Evolutionary conservation across 2,113 vertebrate genomes (phyloP).

Genomic region (Rhinoderma darwinii): DNA sequence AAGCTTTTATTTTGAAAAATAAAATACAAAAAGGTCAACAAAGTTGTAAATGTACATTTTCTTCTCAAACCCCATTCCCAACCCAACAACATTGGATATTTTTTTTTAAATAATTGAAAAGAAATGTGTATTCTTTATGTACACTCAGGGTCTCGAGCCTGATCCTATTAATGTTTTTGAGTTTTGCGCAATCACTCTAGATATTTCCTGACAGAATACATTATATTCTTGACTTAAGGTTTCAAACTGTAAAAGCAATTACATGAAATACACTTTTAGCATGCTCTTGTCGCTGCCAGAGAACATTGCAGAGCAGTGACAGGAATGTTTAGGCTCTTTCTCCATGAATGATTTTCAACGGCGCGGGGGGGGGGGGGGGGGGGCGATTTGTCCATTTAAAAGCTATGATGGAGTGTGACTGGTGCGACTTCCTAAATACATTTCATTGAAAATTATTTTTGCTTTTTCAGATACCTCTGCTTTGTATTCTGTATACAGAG

Average conservation of each 20-base stretch:
- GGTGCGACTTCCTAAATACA: no score
- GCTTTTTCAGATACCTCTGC: no score
- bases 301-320: slow-evolving; percentile 32
- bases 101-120: slow-evolving; percentile 75
- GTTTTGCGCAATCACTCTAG: background rate
- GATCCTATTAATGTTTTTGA: background rate
- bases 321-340: background rate
- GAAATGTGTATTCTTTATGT: slow-evolving; percentile 44
- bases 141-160: background rate
- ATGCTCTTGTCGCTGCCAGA: background rate
- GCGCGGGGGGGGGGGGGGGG: no score
- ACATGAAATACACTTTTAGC: background rate
- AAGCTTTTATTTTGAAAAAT: slow-evolving; percentile 88
- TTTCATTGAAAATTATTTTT: no score
- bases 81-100: slow-evolving; percentile 64
- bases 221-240: background rate
- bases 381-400: background rate
- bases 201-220: background rate
- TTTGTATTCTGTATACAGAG: no score
- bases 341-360: background rate
- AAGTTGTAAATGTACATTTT: slow-evolving; percentile 74
- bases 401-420: no score
- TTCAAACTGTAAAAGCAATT: background rate
- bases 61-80: slow-evolving; percentile 59
- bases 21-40: slow-evolving; percentile 82